A percentile compares a stretch with the other conserved stretches of the same genome.
Conservation (phyloP, 2,797 vertebrate species). For the Xenops minutus region DNA sequence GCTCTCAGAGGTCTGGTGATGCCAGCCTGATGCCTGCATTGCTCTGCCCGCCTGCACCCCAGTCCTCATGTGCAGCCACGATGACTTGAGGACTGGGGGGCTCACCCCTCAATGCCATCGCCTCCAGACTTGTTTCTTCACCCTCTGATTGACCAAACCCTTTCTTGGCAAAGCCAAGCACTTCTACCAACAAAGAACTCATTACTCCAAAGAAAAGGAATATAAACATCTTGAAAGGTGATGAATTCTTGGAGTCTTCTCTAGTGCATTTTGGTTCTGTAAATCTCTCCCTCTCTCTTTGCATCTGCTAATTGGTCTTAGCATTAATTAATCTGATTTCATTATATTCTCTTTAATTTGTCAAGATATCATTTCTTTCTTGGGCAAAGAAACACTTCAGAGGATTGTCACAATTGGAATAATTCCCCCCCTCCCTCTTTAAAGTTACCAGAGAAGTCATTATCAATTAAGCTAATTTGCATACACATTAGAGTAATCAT, state of each 20-base stretch:
- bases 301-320: conserved; percentile 75
- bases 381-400: conserved; percentile 61
- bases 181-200: fast-evolving
- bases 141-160: fast-evolving
- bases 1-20: background rate
- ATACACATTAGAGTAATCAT: conserved; percentile 75
- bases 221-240: conserved; percentile 7
- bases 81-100: fast-evolving
- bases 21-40: background rate
- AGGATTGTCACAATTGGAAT: conserved; percentile 69
- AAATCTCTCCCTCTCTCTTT: conserved; percentile 45
- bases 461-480: conserved; percentile 79
- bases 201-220: fast-evolving
- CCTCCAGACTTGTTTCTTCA: background rate
- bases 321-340: conserved; percentile 81
- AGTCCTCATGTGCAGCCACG: background rate
- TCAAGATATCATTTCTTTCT: conserved; percentile 71
- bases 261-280: conserved; percentile 57
- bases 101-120: fast-evolving
- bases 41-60: background rate
- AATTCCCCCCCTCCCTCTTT: conserved; percentile 5
- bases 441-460: conserved; percentile 69
- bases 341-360: conserved; percentile 78
- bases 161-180: fast-evolving
- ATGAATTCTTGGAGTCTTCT: conserved; percentile 46